Base-by-base conservation (phyloP, 1,140 invertebrate species). In the Coptotermes formosanus region DNA sequence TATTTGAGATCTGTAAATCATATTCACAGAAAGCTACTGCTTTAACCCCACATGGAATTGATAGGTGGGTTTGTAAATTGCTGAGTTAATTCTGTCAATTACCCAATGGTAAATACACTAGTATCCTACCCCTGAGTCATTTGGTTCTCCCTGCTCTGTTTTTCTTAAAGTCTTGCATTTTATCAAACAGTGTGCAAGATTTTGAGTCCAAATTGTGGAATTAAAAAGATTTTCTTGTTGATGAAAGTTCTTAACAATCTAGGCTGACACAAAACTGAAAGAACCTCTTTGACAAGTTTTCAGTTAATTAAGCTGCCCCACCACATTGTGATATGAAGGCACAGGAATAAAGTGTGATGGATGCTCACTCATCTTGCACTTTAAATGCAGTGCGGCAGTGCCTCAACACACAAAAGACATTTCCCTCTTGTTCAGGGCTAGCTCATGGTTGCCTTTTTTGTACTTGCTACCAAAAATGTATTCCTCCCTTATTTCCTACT, bases 371-470 rank as follows among this genome's bases (percentile, higher is more conserved):
- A 75, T 75, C 64, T 75, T 75, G 64, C 64, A 75, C 64, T 75
- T 75, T 30, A 75, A 12, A 30, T 55, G 16, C 6, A 75, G 64
- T 45, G 82, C 82, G 44, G 32, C 82, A 52, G 82, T 83, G 82
- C 82, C 48, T 83, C 82, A 30, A 75, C 25, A n/a, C 64, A 75
- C 64, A 44, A 38, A n/a, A 85, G 59, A 85, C 30, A 48, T 85
- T 85, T 85, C 85, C 85, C 43, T 85, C 85, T 85, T 85, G 75
- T 75, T 59, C 83, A 84, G 83, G 45, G 85, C 43, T 75, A 85
- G 64, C 85, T 85, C 85, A 85, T 81, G 85, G 85, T 81, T 85
- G 85, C 85, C 85, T 85, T 85, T 85, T 85, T 85, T 85, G 30
- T 85, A 85, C 55, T 55, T 85, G 85, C 85, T 85, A 55, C 55